These are phyloP conservation scores for Pocota personata DNA, from an alignment of 2,888 invertebrate species.

Conservation along the genomic window DNA sequence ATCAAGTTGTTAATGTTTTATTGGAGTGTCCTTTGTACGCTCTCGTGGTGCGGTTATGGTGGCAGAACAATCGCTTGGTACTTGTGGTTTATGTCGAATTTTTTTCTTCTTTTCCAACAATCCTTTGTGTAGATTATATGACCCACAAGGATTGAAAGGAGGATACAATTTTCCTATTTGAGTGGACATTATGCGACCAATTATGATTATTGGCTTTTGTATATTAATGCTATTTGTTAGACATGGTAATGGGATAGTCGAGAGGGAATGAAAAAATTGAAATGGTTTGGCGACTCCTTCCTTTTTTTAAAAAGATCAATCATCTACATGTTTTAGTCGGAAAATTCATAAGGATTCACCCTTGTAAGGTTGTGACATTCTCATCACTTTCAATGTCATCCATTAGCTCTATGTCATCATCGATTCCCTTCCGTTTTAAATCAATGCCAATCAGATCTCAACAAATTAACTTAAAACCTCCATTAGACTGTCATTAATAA, in stretches of 20 bases:
- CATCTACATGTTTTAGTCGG: background rate
- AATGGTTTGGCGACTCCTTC: background rate
- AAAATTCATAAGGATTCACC: background rate
- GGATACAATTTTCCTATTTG: slow-evolving; percentile 52
- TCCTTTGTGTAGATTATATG: slow-evolving; percentile 47
- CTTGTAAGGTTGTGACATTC: background rate
- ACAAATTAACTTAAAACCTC: slow-evolving; percentile 60
- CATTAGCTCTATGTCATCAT: background rate
- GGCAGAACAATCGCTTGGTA: slow-evolving; percentile 47
- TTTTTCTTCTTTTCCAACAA: background rate
- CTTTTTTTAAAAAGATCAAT: background rate
- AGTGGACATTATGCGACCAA: slow-evolving; percentile 66
- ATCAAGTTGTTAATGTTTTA: slow-evolving; percentile 57
- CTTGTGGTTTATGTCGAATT: slow-evolving; percentile 20
- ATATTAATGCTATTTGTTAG: slow-evolving; percentile 48
- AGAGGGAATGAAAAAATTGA: background rate
- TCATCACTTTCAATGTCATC: slow-evolving; percentile 1
- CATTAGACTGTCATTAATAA: slow-evolving; percentile 56
- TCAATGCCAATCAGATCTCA: slow-evolving; percentile 42
- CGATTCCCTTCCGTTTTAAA: slow-evolving; percentile 26
- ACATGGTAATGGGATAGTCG: slow-evolving; percentile 10
- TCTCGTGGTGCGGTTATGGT: background rate
- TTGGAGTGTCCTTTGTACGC: slow-evolving; percentile 49
- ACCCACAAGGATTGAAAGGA: slow-evolving; percentile 14
- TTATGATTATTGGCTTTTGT: slow-evolving; percentile 68